A percentile compares a stretch with the other conserved stretches of the same genome.
Evolutionary conservation across 2,888 invertebrate species (phyloP).

Genomic region (Drosophila imparisetae): DNA sequence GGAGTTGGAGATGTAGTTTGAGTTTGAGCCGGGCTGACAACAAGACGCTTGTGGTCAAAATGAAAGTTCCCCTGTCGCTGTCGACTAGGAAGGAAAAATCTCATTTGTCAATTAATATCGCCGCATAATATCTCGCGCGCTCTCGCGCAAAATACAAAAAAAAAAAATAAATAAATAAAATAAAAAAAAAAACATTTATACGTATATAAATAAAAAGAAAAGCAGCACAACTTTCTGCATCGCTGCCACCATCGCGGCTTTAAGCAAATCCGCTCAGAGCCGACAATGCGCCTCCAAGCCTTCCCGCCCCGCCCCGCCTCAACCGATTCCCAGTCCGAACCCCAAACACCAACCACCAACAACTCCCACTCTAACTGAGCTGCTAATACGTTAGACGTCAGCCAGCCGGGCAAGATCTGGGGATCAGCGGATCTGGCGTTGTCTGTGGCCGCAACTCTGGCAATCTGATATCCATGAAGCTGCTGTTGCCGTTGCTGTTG

Average conservation of each 20-base stretch:
- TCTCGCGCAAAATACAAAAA: conserved; percentile 15
- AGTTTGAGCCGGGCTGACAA: conserved; percentile 61
- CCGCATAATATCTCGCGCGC: conserved; percentile 75
- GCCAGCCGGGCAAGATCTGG: conserved; percentile 23
- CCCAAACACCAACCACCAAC: conserved; percentile 11
- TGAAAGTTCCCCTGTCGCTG: conserved; percentile 79
- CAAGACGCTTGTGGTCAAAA: conserved; percentile 78
- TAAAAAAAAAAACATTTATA: conserved; percentile 1
- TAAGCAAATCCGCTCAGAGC: conserved; percentile 72
- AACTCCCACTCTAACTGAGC: conserved; percentile 47
- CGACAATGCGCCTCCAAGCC: conserved; percentile 22
- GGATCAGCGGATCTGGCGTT: conserved; percentile 16
- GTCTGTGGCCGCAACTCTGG: conserved; percentile 36
- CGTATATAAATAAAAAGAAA: conserved; percentile 50
- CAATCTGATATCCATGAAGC: conserved; percentile 62
- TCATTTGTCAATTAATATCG: conserved; percentile 83
- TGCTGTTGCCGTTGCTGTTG: conserved; percentile 32
- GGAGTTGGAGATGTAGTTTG: conserved; percentile 26
- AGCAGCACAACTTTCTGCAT: conserved; percentile 77
- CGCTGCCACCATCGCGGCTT: conserved; percentile 59
- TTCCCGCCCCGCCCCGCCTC: conserved; percentile 5
- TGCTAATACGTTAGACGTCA: conserved; percentile 52
- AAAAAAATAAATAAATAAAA: conserved; percentile 33
- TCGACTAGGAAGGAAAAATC: conserved; percentile 81
- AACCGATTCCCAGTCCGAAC: neutral